Evolutionary conservation across 2,888 invertebrate species (phyloP).

Genomic region (Acleris cristana): DNA sequence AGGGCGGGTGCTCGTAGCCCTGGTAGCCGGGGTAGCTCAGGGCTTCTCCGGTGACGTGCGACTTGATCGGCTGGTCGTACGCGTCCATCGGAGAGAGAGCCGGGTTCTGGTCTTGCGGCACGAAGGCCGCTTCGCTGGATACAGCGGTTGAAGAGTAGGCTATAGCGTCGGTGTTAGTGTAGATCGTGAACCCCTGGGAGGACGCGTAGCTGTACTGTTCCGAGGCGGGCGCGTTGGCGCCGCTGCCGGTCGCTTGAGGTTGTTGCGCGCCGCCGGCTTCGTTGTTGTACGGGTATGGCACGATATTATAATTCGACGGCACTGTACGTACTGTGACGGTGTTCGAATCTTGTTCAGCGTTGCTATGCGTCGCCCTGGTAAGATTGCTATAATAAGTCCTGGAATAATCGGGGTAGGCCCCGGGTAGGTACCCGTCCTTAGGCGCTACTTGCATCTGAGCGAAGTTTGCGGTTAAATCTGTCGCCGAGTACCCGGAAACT

Average conservation of each 20-base stretch:
- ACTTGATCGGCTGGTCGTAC: constrained; percentile 73
- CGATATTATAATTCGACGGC: constrained; percentile 56
- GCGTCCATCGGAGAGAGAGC: constrained; percentile 63
- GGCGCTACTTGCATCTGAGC: constrained; percentile 68
- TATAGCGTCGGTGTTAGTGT: constrained; percentile 57
- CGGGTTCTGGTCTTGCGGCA: constrained; percentile 43
- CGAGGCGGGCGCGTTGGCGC: constrained; percentile 28
- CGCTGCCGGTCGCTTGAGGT: constrained; percentile 39
- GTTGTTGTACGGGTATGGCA: constrained; percentile 61
- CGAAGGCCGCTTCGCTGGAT: constrained; percentile 49
- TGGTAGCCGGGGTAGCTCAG: constrained; percentile 48
- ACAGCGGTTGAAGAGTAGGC: constrained; percentile 52
- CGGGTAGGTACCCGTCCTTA: constrained; percentile 46
- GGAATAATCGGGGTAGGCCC: constrained; percentile 58
- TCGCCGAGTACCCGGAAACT: constrained; percentile 44
- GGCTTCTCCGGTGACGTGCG: constrained; percentile 74
- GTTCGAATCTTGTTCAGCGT: constrained; percentile 58
- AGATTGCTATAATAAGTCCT: constrained; percentile 68
- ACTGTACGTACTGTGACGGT: constrained; percentile 55
- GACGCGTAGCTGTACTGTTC: constrained; percentile 54
- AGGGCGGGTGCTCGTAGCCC: constrained; percentile 44
- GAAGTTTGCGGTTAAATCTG: constrained; percentile 64
- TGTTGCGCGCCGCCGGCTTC: constrained; percentile 47
- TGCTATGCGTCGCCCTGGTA: constrained; percentile 66
- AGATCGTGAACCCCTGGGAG: constrained; percentile 61